Evolutionary conservation across 2,113 vertebrate genomes (phyloP).

Genomic region (Eclectus roratus): DNA sequence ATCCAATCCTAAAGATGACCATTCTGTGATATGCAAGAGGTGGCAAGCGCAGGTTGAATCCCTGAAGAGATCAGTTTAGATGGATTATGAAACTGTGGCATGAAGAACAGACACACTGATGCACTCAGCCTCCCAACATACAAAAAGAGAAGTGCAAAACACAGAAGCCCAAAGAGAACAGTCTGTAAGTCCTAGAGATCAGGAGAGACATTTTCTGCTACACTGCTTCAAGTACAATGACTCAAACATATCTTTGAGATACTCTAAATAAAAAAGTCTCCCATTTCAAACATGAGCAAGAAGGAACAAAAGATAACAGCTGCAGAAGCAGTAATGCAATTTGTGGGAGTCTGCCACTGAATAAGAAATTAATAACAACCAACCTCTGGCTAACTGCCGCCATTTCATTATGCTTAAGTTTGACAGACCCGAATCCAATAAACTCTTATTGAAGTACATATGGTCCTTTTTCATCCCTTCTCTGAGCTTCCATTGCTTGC

Average conservation of each 20-base stretch:
- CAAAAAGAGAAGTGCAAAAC: not conserved
- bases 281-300: not conserved
- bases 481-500: not conserved
- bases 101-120: not conserved
- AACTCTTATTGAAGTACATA: not conserved
- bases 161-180: not conserved
- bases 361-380: not conserved
- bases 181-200: not conserved
- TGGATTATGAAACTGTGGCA: not conserved
- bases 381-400: not conserved
- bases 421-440: not conserved
- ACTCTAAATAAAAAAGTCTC: not conserved
- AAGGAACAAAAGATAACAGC: not conserved
- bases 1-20: not conserved
- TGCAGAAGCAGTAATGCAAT: not conserved
- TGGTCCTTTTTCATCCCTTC: not conserved
- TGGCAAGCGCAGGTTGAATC: not conserved
- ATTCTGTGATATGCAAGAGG: not conserved
- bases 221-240: not conserved
- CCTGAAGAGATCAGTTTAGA: not conserved
- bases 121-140: not conserved
- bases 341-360: not conserved
- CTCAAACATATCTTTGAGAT: not conserved
- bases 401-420: not conserved
- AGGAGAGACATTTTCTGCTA: not conserved